Evolutionary conservation across 2,888 invertebrate genomes (phyloP).

Genomic region (Laothoe populi): DNA sequence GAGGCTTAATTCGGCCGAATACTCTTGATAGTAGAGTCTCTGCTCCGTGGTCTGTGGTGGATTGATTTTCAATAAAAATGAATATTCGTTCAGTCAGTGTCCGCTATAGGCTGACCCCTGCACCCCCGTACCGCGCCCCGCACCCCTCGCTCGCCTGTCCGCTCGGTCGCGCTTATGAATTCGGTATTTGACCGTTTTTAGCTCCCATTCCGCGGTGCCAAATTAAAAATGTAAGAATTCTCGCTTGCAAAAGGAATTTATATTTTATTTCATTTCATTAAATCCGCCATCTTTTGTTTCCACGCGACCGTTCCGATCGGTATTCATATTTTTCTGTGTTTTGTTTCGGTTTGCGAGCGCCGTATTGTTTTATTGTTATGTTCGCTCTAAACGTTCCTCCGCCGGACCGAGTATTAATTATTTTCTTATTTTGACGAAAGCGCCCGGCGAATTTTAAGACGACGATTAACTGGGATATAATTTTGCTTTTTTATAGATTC

Average conservation of each 20-base stretch:
- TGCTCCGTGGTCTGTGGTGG: neutral
- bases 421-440: slow-evolving; percentile 74
- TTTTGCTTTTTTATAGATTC: slow-evolving; percentile 60
- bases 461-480: slow-evolving; percentile 66
- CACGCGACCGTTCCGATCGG: slow-evolving; percentile 76
- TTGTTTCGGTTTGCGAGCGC: slow-evolving; percentile 78
- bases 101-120: neutral
- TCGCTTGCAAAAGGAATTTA: slow-evolving; percentile 82
- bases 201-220: slow-evolving; percentile 72
- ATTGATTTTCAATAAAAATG: slow-evolving; percentile 34
- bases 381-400: slow-evolving; percentile 73
- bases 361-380: slow-evolving; percentile 81
- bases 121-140: neutral
- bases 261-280: slow-evolving; percentile 85
- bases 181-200: slow-evolving; percentile 79
- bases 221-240: slow-evolving; percentile 85
- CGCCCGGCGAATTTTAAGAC: slow-evolving; percentile 65
- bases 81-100: slow-evolving; percentile 25
- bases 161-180: slow-evolving; percentile 59
- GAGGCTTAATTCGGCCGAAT: slow-evolving; percentile 1
- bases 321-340: slow-evolving; percentile 85
- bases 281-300: slow-evolving; percentile 84
- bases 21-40: neutral
- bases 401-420: slow-evolving; percentile 79
- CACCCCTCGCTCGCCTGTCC: neutral